Evolutionary conservation across 2,888 invertebrate genomes (phyloP), one percentile per base, ranked within the genome.

Genomic region (Dicycla oo): DNA sequence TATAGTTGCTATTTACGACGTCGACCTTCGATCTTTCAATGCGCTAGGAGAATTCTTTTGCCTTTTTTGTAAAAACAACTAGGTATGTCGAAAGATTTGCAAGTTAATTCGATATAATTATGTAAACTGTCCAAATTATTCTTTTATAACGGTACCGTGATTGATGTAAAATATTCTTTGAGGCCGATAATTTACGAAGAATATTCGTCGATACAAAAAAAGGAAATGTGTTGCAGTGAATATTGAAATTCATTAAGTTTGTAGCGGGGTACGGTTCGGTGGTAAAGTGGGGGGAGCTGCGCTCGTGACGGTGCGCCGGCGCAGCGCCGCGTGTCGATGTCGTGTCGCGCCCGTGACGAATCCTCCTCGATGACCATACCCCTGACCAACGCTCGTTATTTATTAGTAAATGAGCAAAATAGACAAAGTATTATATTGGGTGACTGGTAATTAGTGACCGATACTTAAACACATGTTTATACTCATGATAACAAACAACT

Each of bases 321-420:
- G 75, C 74, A 68, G 62, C 56, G 75, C 79, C 70, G 77, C 78
- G 78, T 78, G 73, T 71, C 75, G 74, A 65, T 74, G 64, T 76
- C 75, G 64, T 69, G 75, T 82, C 87, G 89, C 88, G 82, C 75
- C 90, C 87, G 88, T 89, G 88, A 88, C 91, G 81, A 91, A 92
- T 91, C 82, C 77, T 80, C 81, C 77, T 85, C 86, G 80, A 75
- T 88, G 87, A 88, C 87, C 83, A 85, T 85, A 86, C 81, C 75
- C 80, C 69, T 74, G 73, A 38, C 61, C 61, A 62, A 49, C 5
- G 47, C 69, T 69, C 64, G 69, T 73, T 80, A 78, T 65, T 63
- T 58, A 11, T 34, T 53, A 18, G 56, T 51, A 61, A 54, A 70
- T 40, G 68, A 63, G 15, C 10, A n/a, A 51, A 34, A 34, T 26